phyloP scores from a whole-genome alignment of 2,888 invertebrate species.

The Heliconius erato region DNA sequence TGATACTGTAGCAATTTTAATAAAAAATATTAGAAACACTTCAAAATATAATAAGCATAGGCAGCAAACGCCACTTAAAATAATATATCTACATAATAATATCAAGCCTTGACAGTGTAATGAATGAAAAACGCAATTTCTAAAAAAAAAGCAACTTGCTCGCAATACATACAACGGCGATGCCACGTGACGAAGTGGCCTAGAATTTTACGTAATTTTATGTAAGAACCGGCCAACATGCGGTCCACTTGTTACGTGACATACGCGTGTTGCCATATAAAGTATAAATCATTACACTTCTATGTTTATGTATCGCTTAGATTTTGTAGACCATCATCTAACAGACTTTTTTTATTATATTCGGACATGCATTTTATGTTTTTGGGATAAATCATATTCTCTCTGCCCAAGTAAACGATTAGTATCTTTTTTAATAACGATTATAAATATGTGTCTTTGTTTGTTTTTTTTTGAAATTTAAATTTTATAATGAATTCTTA shows the following conservation, averaged over 20 bases:
- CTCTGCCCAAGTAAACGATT: too few species aligned
- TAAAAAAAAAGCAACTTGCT: constrained; percentile 31
- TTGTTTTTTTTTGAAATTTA: too few species aligned
- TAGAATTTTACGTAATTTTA: constrained; percentile 73
- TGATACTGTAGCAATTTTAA: too few species aligned
- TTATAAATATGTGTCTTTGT: too few species aligned
- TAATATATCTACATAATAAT: background rate
- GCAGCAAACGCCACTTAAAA: background rate
- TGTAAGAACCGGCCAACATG: constrained; percentile 75
- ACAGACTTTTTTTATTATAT: background rate
- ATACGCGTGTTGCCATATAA: constrained; percentile 24
- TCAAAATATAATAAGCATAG: too few species aligned
- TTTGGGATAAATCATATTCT: too few species aligned
- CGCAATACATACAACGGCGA: constrained; percentile 31
- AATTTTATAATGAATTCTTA: too few species aligned
- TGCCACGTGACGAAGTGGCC: constrained; percentile 45
- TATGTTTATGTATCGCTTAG: background rate
- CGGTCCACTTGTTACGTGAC: constrained; percentile 52
- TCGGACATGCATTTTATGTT: background rate
- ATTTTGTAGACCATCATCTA: background rate
- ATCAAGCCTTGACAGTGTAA: constrained; percentile 27
- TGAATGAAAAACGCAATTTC: constrained; percentile 35
- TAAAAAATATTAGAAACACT: too few species aligned
- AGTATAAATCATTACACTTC: constrained; percentile 2
- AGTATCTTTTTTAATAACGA: too few species aligned